Evolutionary conservation across 2,888 invertebrate genomes (phyloP), one percentile per base, ranked within the genome.

Genomic region (Mythimna loreyi): DNA sequence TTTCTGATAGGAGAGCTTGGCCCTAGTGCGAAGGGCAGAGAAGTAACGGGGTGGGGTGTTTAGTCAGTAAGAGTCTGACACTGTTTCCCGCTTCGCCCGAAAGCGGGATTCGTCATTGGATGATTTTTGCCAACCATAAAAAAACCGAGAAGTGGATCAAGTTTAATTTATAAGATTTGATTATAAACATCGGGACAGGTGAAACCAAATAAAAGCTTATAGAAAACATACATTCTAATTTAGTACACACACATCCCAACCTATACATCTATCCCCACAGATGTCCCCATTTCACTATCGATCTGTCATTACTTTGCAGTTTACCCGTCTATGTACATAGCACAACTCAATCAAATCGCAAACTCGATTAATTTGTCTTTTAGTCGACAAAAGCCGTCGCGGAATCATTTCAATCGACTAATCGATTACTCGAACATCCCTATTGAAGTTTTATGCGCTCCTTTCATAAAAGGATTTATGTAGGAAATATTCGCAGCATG

Each of bases 301-400:
- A 81, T 65, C 57, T 28, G 47, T 60, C 62, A 72, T 73, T 64
- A 67, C 69, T 64, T 57, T 55, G 61, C 64, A 70, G 75, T 61
- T 63, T 67, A 67, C 49, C 61, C 57, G 43, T 40, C 61, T 76
- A 33, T 73, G 67, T 78, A 67, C 68, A 81, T 30, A 74, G 58
- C 45, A 63, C 62, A 70, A 80, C 70, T 71, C 78, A 59, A 76
- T 73, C 55, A 67, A 68, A 71, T 52, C 56, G 56, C 55, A 47
- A 75, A 75, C 81, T 56, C 66, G 67, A 81, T 81, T 78, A 78
- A 69, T 77, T 56, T 59, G 66, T 82, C 76, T 70, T 76, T 79
- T 72, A 72, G 62, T 68, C 77, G 52, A 70, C 70, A 72, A 82
- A 83, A 72, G 53, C 65, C 68, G 28, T 75, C 55, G 49, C 49